Evolutionary conservation across 2,113 vertebrate genomes (phyloP).

Genomic region (Gadus chalcogrammus): DNA sequence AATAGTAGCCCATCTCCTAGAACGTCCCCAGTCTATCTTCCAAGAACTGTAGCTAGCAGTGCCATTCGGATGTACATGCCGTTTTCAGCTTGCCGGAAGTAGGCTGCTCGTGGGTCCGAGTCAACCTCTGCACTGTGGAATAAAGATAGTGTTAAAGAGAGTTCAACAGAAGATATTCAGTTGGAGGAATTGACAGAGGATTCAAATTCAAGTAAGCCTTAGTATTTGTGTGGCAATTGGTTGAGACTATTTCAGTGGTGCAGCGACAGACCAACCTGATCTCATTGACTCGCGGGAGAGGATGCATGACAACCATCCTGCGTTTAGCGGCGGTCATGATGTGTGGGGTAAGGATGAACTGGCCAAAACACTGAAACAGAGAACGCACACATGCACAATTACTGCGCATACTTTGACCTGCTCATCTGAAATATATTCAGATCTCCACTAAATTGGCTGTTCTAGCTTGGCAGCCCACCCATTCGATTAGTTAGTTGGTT

Average conservation of each 20-base stretch:
- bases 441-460: too few relatives aligned
- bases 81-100: conserved; percentile 95
- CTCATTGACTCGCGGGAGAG: conserved; percentile 92
- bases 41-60: conserved; percentile 87
- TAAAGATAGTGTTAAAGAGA: background rate
- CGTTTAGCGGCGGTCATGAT: conserved; percentile 96
- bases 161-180: too few relatives aligned
- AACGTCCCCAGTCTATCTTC: conserved; percentile 61
- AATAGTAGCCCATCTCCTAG: too few relatives aligned
- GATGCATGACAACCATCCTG: conserved; percentile 99
- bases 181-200: too few relatives aligned
- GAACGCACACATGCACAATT: background rate
- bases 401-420: too few relatives aligned
- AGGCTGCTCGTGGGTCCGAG: conserved; percentile 89
- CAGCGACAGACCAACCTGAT: conserved; percentile 79
- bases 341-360: conserved; percentile 94
- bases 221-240: too few relatives aligned
- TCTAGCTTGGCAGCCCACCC: too few relatives aligned
- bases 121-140: conserved; percentile 85
- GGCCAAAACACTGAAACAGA: conserved; percentile 84
- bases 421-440: too few relatives aligned
- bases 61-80: conserved; percentile 98
- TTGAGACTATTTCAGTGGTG: too few relatives aligned
- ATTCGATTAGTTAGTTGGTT: too few relatives aligned
- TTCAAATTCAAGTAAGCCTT: too few relatives aligned